phyloP scores from a whole-genome alignment of 2,797 vertebrate genomes.

The Acrocephalus scirpaceus region DNA sequence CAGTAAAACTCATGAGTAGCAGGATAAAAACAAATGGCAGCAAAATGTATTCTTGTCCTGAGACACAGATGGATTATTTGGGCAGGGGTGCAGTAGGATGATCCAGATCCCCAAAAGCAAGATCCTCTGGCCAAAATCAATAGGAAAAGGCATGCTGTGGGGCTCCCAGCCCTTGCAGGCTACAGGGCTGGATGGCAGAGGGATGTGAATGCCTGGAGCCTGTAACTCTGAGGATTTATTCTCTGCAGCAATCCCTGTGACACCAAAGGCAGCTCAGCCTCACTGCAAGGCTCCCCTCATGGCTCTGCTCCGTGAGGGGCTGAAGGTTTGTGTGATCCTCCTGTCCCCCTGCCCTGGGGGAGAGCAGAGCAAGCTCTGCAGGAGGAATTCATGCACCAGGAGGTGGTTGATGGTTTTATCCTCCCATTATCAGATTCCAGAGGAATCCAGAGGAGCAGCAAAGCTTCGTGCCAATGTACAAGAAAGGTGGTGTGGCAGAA shows the following conservation, averaged over 20 bases:
- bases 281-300: neutral
- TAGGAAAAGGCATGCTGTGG: rapidly evolving
- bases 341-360: neutral
- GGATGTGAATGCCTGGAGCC: neutral
- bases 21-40: neutral
- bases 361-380: neutral
- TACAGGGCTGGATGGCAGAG: too few relatives aligned
- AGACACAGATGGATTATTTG: neutral
- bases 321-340: neutral
- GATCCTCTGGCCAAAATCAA: neutral
- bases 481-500: neutral
- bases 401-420: neutral
- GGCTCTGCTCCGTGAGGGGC: rapidly evolving
- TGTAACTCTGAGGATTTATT: neutral
- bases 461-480: neutral
- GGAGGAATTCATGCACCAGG: neutral
- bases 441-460: neutral
- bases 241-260: neutral
- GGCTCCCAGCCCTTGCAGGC: neutral
- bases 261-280: neutral
- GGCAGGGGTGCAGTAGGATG: neutral
- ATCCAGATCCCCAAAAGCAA: neutral
- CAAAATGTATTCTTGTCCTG: neutral
- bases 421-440: neutral
- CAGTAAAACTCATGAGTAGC: rapidly evolving